These are phyloP conservation scores for Hippasteria phrygiana DNA, from an alignment of 53 echinoderm and acorn worm species.

Conservation along the genomic window DNA sequence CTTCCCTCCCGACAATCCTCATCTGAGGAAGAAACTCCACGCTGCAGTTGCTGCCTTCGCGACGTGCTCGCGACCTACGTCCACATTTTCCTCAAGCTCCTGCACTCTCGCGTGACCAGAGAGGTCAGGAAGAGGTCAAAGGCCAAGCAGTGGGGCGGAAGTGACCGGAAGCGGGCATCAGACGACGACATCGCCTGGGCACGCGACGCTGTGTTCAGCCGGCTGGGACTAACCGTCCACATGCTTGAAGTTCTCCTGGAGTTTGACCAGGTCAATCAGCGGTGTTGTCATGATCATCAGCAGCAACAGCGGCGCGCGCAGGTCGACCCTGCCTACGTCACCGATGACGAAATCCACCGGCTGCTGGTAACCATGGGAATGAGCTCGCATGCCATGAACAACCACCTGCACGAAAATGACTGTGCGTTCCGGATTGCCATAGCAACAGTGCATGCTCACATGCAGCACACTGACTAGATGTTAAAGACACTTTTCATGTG, in stretches of 20 bases:
- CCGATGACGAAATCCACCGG: conserved; percentile 56
- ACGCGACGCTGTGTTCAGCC: conserved; percentile 50
- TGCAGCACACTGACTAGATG: not conserved
- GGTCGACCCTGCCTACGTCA: conserved; percentile 58
- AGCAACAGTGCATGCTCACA: conserved; percentile 67
- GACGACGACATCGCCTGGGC: conserved; percentile 48
- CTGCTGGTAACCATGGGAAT: conserved; percentile 59
- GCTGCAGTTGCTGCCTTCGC: conserved; percentile 16
- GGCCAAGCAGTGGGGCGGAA: not conserved
- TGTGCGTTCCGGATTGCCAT: conserved; percentile 64
- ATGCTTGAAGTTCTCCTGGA: conserved; percentile 36
- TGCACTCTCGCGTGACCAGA: conserved; percentile 56
- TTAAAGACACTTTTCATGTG: too few species aligned
- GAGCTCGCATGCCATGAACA: conserved; percentile 35
- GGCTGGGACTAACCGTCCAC: conserved; percentile 16
- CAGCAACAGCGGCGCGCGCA: not conserved
- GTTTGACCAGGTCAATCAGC: conserved; percentile 22
- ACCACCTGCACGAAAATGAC: conserved; percentile 42
- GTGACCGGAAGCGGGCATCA: conserved; percentile 6
- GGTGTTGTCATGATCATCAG: not conserved
- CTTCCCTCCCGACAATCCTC: not conserved
- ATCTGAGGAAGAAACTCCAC: not conserved
- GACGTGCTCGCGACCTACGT: conserved; percentile 59
- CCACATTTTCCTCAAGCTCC: conserved; percentile 36
- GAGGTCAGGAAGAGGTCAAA: conserved; percentile 50